Conservation (phyloP, 2,113 vertebrate species). For the Paralichthys olivaceus region DNA sequence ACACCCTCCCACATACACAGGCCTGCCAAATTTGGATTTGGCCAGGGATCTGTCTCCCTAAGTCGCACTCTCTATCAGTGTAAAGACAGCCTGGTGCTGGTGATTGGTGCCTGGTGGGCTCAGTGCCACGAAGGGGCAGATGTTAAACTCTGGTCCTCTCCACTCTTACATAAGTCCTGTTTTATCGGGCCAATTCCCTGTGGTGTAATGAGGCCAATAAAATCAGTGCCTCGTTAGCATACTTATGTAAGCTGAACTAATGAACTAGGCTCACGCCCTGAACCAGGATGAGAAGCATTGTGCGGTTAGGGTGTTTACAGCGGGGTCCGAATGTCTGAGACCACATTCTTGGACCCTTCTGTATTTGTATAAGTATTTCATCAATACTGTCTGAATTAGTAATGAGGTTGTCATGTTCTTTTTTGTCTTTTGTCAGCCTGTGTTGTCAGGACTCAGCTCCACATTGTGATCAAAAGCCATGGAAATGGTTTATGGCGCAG, state of each 20-base stretch:
- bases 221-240: conserved; percentile 69
- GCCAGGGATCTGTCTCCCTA: conserved; percentile 29
- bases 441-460: conserved; percentile 42
- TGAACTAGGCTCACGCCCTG: conserved; percentile 51
- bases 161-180: conserved; percentile 58
- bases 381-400: conserved; percentile 47
- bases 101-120: conserved; percentile 46
- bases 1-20: conserved; percentile 35
- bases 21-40: conserved; percentile 60
- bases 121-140: conserved; percentile 55
- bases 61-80: background rate
- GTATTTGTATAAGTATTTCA: conserved; percentile 22
- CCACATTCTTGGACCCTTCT: background rate
- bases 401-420: conserved; percentile 27
- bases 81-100: conserved; percentile 18
- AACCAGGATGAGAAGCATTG: conserved; percentile 12
- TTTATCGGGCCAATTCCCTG: conserved; percentile 55
- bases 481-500: conserved; percentile 61
- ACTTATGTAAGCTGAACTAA: conserved; percentile 75
- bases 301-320: conserved; percentile 24
- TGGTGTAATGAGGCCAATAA: conserved; percentile 70
- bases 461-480: conserved; percentile 66
- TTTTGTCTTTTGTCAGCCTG: conserved; percentile 24
- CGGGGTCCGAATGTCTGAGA: background rate
- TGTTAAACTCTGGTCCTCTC: conserved; percentile 62